These are phyloP conservation scores for Bursaphelenchus mucronatus DNA, from an alignment of 1,140 invertebrate genomes.

Conservation along the genomic window DNA sequence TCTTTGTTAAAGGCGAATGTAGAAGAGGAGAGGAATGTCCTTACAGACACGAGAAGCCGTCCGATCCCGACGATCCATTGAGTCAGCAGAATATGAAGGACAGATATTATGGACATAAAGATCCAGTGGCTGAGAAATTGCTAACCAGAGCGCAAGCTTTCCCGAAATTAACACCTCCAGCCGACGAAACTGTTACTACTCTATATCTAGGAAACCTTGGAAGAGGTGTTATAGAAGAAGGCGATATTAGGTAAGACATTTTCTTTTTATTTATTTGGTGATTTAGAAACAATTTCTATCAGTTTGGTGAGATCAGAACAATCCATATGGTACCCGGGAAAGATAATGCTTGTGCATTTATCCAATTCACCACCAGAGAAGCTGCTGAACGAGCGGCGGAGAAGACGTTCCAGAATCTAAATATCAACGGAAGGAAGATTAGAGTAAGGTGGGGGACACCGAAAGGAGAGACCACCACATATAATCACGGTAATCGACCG, in stretches of 20 bases:
- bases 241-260: constrained; percentile 72
- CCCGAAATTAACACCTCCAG: constrained; percentile 87
- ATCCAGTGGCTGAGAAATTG: constrained; percentile 89
- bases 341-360: constrained; percentile 81
- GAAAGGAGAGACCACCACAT: constrained; percentile 36
- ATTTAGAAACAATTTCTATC: constrained; percentile 83
- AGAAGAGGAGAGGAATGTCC: constrained; percentile 98
- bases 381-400: constrained; percentile 89
- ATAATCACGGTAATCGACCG: constrained; percentile 24
- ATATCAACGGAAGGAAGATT: constrained; percentile 67
- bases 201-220: constrained; percentile 88
- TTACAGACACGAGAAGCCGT: constrained; percentile 93
- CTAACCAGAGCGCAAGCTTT: constrained; percentile 82
- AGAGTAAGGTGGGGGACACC: constrained; percentile 87
- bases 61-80: constrained; percentile 96
- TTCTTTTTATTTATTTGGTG: constrained; percentile 2
- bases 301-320: constrained; percentile 94
- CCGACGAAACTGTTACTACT: constrained; percentile 91
- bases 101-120: constrained; percentile 93
- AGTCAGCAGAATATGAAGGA: constrained; percentile 99
- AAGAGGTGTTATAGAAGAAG: constrained; percentile 76
- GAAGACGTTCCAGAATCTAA: constrained; percentile 90
- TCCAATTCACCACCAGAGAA: constrained; percentile 83
- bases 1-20: constrained; percentile 99
- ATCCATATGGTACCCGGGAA: constrained; percentile 85